A percentile compares a stretch with the other conserved stretches of the same genome.
Conservation (phyloP, 2,797 vertebrate species). For the Hippopotamyrus pictus region DNA sequence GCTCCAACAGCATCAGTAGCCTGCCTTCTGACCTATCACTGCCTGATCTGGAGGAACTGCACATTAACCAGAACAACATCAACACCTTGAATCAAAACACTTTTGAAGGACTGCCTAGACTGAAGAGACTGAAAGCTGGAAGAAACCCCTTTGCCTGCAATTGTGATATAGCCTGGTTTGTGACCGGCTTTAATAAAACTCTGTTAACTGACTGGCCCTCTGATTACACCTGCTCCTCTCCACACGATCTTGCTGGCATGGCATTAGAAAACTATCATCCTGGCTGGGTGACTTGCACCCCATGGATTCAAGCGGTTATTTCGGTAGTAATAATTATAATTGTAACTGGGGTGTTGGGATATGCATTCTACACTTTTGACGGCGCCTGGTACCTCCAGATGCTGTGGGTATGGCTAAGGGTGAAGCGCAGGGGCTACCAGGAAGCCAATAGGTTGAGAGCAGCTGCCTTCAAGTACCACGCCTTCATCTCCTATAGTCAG, state of each 20-base stretch:
- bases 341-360: conserved; percentile 36
- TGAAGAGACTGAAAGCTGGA: conserved; percentile 45
- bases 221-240: conserved; percentile 52
- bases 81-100: conserved; percentile 26
- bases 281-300: conserved; percentile 52
- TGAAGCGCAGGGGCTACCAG: conserved; percentile 55
- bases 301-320: conserved; percentile 34
- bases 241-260: conserved; percentile 42
- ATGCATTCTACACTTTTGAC: conserved; percentile 45
- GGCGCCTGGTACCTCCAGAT: conserved; percentile 70
- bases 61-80: conserved; percentile 21
- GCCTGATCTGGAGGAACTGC: conserved; percentile 33
- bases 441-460: conserved; percentile 25
- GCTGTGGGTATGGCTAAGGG: conserved; percentile 68
- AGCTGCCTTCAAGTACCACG: conserved; percentile 57
- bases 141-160: conserved; percentile 44
- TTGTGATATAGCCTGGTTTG: conserved; percentile 37
- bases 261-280: conserved; percentile 53
- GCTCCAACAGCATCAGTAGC: conserved; percentile 50
- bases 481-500: conserved; percentile 73
- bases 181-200: conserved; percentile 39
- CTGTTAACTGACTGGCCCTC: conserved; percentile 57
- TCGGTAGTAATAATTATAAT: conserved; percentile 38
- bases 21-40: conserved; percentile 53
- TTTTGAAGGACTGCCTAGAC: conserved; percentile 39